Base-by-base conservation (phyloP, 2,113 vertebrate genomes). In the Limnothrissa miodon region DNA sequence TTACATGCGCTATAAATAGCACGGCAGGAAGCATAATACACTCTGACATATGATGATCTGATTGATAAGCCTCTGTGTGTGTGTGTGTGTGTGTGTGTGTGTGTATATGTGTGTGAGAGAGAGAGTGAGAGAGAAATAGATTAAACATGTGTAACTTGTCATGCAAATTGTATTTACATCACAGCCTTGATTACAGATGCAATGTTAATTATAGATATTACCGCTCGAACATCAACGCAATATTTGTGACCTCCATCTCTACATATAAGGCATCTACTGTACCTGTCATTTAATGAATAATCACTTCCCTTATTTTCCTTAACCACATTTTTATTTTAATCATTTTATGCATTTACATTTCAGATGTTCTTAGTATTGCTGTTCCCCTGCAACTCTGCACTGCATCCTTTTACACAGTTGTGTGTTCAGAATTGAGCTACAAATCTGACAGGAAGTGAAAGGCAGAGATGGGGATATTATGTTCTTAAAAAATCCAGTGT, bases 1-100 rank as follows among this genome's bases (percentile, higher is more conserved):
- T 87, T 84, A 87, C 56, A 78, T n/a, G 23, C 25, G 80, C 25
- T 87, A 87, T 80, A 82, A 84, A 87, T 84, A 87, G 86, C 53
- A 45, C 13, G 17, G 45, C 36, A 84, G 80, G 83, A 87, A 82
- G 81, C 79, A 84, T 80, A 78, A 84, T 78, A 82, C 56, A 78
- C 23, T 51, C 29, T 82, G 85, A 86, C 80, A 86, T 86, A 81
- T 45, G 66, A 78, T 79, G 51, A 19, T 39, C 46, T 81, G 59
- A 66, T 66, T 66, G 59, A 66, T 3, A 25, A 46, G 4, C 45
- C 17, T 80, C 25, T 10, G 19, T 53, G 29, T 81, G 62, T 79
- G 66, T 82, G 80, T 80, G 44, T 80, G 79, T 46, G 79, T 80
- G 79, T 80, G 79, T 80, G 45, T 25, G 79, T 82, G 84, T 42